phyloP scores from a whole-genome alignment of 1,140 invertebrate genomes.

The Neodiprion lecontei region DNA sequence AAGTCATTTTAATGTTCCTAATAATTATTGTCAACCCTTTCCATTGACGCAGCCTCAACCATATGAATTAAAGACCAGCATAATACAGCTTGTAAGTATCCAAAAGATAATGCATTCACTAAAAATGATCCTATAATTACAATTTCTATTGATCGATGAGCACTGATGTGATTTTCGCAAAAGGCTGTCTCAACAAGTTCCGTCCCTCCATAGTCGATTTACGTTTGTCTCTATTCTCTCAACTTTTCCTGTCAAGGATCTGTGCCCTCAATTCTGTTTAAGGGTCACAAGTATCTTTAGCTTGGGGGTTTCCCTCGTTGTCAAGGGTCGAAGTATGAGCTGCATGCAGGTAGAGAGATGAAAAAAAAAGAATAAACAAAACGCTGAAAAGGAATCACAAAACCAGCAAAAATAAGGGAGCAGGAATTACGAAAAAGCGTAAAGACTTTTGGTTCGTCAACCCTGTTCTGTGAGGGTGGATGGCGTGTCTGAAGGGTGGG shows the following conservation, averaged over 20 bases:
- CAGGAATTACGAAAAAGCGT: neutral
- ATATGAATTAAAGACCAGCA: neutral
- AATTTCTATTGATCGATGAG: neutral
- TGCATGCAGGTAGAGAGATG: neutral
- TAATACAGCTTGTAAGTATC: neutral
- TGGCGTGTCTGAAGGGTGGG: too few relatives aligned
- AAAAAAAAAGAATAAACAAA: neutral
- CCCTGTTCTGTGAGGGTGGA: neutral
- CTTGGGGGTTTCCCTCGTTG: neutral
- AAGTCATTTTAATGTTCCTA: too few relatives aligned
- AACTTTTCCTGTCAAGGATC: neutral
- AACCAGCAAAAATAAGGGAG: too few relatives aligned
- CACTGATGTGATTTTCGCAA: too few relatives aligned
- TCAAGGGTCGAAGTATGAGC: neutral
- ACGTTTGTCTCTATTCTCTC: neutral
- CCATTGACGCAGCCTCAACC: slow-evolving; percentile 1
- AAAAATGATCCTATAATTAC: neutral
- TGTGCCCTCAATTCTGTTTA: neutral
- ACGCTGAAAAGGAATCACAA: neutral
- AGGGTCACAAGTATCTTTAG: neutral
- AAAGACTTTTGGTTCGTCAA: neutral
- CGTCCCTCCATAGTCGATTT: neutral
- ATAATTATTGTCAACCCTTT: neutral
- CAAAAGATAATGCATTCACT: neutral
- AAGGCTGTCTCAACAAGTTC: too few relatives aligned